phyloP scores from a whole-genome alignment of 2,797 vertebrate species.

The Protonibea diacanthus region DNA sequence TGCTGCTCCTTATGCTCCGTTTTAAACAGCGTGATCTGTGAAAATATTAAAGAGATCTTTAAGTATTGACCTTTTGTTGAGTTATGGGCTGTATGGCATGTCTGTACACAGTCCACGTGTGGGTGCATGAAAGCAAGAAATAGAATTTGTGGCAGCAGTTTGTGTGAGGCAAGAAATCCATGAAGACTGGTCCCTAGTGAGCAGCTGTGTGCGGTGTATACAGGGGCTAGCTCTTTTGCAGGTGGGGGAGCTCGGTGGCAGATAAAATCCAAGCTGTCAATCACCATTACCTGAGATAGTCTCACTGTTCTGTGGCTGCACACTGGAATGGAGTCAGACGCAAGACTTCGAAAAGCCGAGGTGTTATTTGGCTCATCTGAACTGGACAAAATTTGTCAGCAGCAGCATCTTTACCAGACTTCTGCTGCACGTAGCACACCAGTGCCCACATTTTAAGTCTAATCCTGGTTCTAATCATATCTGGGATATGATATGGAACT shows the following conservation, averaged over 20 bases:
- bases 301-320: constrained; percentile 1
- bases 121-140: constrained; percentile 3
- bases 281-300: constrained; percentile 25
- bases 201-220: not conserved
- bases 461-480: not conserved
- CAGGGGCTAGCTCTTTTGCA: not conserved
- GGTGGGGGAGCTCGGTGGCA: constrained; percentile 17
- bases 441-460: too few relatives aligned
- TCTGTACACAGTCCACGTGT: not conserved
- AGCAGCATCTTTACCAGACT: not conserved
- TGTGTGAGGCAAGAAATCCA: constrained; percentile 12
- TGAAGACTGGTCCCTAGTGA: constrained; percentile 22
- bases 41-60: constrained; percentile 6
- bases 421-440: not conserved
- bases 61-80: constrained; percentile 4
- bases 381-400: not conserved
- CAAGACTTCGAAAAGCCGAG: not conserved
- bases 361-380: not conserved
- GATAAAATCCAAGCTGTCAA: constrained; percentile 28
- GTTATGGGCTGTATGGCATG: not conserved
- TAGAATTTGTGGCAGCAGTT: constrained; percentile 7
- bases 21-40: not conserved
- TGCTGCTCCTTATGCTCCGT: constrained; percentile 8
- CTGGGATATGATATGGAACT: not conserved
- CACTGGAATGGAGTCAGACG: not conserved